Evolutionary conservation across 23 tunicate species (phyloP).

Genomic region (Ciona savignyi): DNA sequence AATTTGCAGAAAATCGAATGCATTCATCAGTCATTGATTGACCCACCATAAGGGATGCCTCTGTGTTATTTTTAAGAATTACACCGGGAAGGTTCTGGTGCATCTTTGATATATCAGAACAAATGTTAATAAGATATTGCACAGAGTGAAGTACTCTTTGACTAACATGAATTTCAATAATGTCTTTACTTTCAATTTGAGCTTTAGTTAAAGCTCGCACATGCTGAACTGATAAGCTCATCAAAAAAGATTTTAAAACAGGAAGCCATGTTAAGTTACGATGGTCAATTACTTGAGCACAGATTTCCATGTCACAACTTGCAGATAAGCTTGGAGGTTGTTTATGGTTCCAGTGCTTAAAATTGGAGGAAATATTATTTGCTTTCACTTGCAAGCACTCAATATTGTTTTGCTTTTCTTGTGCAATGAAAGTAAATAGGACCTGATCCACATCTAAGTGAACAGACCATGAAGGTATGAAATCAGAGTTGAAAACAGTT

Average conservation of each 20-base stretch:
- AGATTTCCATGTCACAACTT: neutral
- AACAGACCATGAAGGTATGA: conserved; percentile 14
- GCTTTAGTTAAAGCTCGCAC: neutral
- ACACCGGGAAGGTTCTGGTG: neutral
- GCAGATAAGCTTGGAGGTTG: neutral
- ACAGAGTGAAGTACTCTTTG: conserved; percentile 15
- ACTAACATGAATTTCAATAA: conserved; percentile 31
- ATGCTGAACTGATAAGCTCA: neutral
- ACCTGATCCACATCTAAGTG: neutral
- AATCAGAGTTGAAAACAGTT: conserved; percentile 15
- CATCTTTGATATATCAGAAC: neutral
- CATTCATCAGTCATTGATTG: conserved; percentile 66
- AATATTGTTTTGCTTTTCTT: neutral
- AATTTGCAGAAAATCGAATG: conserved; percentile 8
- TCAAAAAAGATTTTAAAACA: conserved; percentile 9
- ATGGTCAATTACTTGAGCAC: conserved; percentile 13
- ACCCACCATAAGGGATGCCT: conserved; percentile 19
- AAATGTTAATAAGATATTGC: neutral
- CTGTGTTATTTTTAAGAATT: conserved; percentile 15
- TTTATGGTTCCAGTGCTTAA: conserved; percentile 1
- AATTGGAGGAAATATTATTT: neutral
- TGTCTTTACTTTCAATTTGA: neutral
- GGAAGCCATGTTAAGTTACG: conserved; percentile 59
- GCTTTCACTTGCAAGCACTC: conserved; percentile 5
- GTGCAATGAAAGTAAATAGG: neutral